Percentiles rank a stretch among this genome's conserved stretches.
These are phyloP conservation scores for Scalopus aquaticus DNA, from an alignment of 2,113 vertebrate species.

Conservation along the genomic window DNA sequence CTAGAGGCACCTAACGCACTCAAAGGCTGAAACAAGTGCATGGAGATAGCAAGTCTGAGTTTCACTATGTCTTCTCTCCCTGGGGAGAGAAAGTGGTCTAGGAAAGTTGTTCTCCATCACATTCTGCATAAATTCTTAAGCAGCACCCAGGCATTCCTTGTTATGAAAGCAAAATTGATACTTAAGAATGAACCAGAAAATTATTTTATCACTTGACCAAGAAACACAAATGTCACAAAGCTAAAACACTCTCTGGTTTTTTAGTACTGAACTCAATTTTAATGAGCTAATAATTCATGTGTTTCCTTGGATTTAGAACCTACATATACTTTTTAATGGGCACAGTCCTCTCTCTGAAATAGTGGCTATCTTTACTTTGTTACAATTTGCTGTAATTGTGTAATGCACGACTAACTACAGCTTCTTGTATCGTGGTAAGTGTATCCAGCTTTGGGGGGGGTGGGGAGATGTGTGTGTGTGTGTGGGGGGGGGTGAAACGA, in stretches of 20 bases:
- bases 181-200: neutral
- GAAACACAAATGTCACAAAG: neutral
- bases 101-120: neutral
- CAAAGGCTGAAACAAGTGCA: neutral
- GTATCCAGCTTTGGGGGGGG: constrained; percentile 55
- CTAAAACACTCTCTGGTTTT: neutral
- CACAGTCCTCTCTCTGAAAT: neutral
- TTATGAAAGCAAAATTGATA: neutral
- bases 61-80: neutral
- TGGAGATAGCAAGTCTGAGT: neutral
- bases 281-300: neutral
- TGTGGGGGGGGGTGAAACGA: neutral
- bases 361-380: neutral
- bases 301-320: neutral
- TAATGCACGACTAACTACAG: neutral
- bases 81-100: neutral
- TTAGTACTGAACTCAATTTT: neutral
- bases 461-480: too few species aligned
- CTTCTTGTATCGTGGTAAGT: constrained; percentile 29
- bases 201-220: neutral
- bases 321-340: neutral
- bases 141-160: neutral
- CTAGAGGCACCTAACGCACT: neutral
- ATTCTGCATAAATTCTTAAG: neutral
- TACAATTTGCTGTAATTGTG: neutral